These are phyloP conservation scores for Oophaga sylvatica DNA, from an alignment of 2,797 vertebrate species.

Conservation along the genomic window DNA sequence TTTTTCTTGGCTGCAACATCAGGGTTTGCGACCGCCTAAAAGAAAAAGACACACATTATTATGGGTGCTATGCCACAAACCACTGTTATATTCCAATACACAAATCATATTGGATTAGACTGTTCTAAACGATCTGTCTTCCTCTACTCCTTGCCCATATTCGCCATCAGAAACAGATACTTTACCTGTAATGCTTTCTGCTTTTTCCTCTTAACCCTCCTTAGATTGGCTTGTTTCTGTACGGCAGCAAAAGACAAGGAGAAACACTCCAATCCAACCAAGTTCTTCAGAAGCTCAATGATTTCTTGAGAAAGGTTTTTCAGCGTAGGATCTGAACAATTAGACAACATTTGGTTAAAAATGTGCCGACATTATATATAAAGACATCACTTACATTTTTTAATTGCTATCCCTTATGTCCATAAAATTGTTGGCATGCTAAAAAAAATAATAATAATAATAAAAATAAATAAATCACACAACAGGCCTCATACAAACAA, in stretches of 20 bases:
- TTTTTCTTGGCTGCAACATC: conserved; percentile 95
- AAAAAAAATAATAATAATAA: too few relatives aligned
- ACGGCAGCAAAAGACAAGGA: conserved; percentile 89
- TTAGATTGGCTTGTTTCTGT: conserved; percentile 87
- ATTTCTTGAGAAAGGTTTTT: conserved; percentile 96
- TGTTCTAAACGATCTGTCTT: not conserved
- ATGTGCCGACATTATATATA: too few relatives aligned
- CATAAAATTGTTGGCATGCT: too few relatives aligned
- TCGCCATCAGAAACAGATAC: not conserved
- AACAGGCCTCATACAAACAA: not conserved
- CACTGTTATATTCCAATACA: not conserved
- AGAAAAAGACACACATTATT: not conserved
- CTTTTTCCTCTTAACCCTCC: conserved; percentile 83
- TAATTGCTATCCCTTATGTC: too few relatives aligned
- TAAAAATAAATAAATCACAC: not conserved
- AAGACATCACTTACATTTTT: too few relatives aligned
- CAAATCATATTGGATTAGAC: not conserved
- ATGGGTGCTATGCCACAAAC: too few relatives aligned
- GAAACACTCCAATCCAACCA: conserved; percentile 88
- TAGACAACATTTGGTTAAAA: not conserved
- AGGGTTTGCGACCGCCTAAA: conserved; percentile 90
- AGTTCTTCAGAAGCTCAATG: conserved; percentile 91
- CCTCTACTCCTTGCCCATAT: not conserved
- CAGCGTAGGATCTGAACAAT: conserved; percentile 83
- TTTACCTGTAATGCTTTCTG: conserved; percentile 88